These are phyloP conservation scores for Zaprionus taronus DNA, from an alignment of 1,140 invertebrate genomes.

Conservation along the genomic window DNA sequence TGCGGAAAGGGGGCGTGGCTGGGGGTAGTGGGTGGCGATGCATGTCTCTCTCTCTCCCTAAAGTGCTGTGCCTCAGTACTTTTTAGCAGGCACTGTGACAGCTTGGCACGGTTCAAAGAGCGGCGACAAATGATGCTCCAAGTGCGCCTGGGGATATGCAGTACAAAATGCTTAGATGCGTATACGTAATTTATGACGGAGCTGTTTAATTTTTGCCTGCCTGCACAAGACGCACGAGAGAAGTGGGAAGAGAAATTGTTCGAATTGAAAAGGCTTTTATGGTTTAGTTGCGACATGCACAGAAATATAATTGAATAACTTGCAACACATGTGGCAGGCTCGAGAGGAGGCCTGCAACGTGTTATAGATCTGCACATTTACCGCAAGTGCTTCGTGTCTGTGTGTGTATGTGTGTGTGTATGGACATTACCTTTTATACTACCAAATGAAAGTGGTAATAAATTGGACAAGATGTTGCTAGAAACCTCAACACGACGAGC, in stretches of 20 bases:
- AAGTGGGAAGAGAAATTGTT: neutral
- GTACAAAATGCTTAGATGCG: conserved; percentile 59
- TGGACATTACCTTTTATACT: conserved; percentile 75
- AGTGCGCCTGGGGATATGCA: conserved; percentile 77
- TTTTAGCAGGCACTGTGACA: conserved; percentile 49
- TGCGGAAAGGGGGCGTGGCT: neutral
- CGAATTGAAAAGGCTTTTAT: conserved; percentile 33
- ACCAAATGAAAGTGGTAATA: conserved; percentile 84
- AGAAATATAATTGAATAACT: conserved; percentile 69
- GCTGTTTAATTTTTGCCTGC: conserved; percentile 29
- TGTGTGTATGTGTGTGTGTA: conserved; percentile 27
- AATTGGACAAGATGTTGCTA: conserved; percentile 84
- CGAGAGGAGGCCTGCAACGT: conserved; percentile 60
- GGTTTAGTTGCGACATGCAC: conserved; percentile 17
- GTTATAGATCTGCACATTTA: conserved; percentile 71
- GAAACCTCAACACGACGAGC: conserved; percentile 79
- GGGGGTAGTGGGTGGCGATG: no score
- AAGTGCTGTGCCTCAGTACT: neutral
- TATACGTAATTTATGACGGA: conserved; percentile 45
- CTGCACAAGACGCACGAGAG: neutral
- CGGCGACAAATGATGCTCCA: conserved; percentile 37
- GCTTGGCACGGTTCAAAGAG: conserved; percentile 37
- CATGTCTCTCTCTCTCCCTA: neutral
- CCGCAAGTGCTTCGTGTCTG: conserved; percentile 55
- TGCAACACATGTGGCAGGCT: conserved; percentile 17